Base-by-base conservation (phyloP, 2,113 vertebrate species). In the Alouatta palliata region DNA sequence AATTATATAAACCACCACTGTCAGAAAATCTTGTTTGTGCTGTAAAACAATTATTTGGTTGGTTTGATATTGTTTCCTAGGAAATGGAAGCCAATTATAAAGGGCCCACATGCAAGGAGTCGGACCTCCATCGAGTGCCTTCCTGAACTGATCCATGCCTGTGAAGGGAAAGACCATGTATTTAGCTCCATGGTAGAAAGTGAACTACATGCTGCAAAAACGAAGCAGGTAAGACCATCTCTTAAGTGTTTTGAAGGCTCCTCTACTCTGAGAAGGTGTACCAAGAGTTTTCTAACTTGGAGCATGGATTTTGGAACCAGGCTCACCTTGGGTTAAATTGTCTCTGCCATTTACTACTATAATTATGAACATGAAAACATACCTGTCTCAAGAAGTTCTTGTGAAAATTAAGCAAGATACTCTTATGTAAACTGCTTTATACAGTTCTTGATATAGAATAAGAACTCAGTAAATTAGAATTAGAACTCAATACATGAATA, bases 141-240 rank as follows among this genome's bases (percentile, higher is more conserved):
- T 97, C 99, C 99, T 20, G 99, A 99, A 96, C 98, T 99, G 89
- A 99, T 99, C 20, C 99, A 99, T 52, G 99, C 98, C 95, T 99
- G 99, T 9, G 98, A 98, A 68, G 99, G 99, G 87, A 99, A 98
- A 92, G 99, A 99, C 95, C 98, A 98, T 52, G 83, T 99, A 76
- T 99, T 99, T 88, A 97, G 98, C 94, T 98, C 99, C 82, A 99
- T 99, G 71, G 80, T 99, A 47, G 97, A 98, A 79, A 98, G 98
- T 19, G 99, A 99, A 88, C 97, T 99, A 64, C 98, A 98, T 6
- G 91, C 98, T 23, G 90, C 70, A 19, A 99, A 99, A 85, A 96
- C 99, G 92, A 97, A 98, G 83, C 99, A 99, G 99, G 99, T 99
- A 98, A 98, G 77, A 13, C 52, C 13, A 52, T 85, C 88, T 77